These are phyloP conservation scores for Notamacropus eugenii DNA, from an alignment of 2,797 vertebrate genomes.

Conservation along the genomic window DNA sequence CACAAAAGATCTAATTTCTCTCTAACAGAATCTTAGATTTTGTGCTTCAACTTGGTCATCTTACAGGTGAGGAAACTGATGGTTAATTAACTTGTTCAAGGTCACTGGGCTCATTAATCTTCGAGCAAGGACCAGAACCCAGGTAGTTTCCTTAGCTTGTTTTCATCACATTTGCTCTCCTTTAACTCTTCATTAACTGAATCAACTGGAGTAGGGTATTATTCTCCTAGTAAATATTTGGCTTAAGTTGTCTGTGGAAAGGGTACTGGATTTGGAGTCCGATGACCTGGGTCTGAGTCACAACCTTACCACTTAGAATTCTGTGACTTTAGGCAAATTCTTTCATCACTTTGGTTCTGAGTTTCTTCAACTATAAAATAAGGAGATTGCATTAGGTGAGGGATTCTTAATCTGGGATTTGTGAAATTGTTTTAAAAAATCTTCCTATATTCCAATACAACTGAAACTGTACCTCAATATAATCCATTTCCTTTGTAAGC, in stretches of 20 bases:
- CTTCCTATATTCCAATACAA: not conserved
- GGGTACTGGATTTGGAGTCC: not conserved
- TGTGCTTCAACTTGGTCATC: not conserved
- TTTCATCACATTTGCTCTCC: not conserved
- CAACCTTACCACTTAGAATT: not conserved
- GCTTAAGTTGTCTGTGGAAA: not conserved
- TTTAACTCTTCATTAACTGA: not conserved
- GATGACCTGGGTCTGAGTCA: not conserved
- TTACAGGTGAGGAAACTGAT: not conserved
- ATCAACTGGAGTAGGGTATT: not conserved
- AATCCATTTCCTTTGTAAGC: not conserved
- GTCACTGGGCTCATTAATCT: not conserved
- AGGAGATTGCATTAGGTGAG: not conserved
- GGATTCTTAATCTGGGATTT: not conserved
- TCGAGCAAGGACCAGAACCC: not conserved
- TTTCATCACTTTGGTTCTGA: not conserved
- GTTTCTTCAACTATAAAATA: not conserved
- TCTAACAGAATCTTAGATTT: not conserved
- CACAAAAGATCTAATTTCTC: slow-evolving; percentile 22
- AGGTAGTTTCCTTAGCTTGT: not conserved
- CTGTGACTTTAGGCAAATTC: not conserved
- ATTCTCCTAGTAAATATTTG: not conserved
- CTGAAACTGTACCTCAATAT: not conserved
- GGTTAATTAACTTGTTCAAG: not conserved
- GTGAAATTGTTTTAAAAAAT: not conserved